Evolutionary conservation across 1,140 invertebrate species (phyloP).

Genomic region (Mesaphorura yosii): DNA sequence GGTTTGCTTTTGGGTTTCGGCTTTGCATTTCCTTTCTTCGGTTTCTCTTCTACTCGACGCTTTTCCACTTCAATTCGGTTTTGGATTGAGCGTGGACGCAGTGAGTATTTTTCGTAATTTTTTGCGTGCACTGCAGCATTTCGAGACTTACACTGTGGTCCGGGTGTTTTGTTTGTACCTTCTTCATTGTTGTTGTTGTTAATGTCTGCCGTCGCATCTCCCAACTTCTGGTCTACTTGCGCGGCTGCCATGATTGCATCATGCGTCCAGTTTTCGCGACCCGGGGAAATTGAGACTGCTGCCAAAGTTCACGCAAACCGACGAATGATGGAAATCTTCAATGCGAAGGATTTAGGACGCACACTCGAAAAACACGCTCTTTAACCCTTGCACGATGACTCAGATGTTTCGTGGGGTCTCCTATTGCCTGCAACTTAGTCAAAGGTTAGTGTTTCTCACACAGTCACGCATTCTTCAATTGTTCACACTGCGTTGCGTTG

Average conservation of each 20-base stretch:
- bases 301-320: neutral
- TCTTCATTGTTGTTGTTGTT: neutral
- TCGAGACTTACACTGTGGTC: conserved; percentile 9
- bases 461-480: too few species aligned
- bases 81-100: conserved; percentile 42
- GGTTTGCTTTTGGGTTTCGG: conserved; percentile 56
- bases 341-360: too few species aligned
- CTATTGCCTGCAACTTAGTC: too few species aligned
- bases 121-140: conserved; percentile 13
- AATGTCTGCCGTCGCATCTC: neutral
- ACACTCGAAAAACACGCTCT: too few species aligned
- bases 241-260: neutral
- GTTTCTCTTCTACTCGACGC: conserved; percentile 33
- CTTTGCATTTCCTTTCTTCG: conserved; percentile 33
- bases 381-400: too few species aligned
- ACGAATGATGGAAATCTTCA: too few species aligned
- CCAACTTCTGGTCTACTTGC: neutral
- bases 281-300: too few species aligned
- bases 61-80: conserved; percentile 42
- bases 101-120: conserved; percentile 40
- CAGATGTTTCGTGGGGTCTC: too few species aligned
- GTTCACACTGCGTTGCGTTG: too few species aligned
- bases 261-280: neutral
- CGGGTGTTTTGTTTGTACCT: conserved; percentile 5
- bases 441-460: too few species aligned